These are phyloP conservation scores for Pseudorectes ferrugineus DNA, from an alignment of 2,113 vertebrate genomes.

Conservation along the genomic window DNA sequence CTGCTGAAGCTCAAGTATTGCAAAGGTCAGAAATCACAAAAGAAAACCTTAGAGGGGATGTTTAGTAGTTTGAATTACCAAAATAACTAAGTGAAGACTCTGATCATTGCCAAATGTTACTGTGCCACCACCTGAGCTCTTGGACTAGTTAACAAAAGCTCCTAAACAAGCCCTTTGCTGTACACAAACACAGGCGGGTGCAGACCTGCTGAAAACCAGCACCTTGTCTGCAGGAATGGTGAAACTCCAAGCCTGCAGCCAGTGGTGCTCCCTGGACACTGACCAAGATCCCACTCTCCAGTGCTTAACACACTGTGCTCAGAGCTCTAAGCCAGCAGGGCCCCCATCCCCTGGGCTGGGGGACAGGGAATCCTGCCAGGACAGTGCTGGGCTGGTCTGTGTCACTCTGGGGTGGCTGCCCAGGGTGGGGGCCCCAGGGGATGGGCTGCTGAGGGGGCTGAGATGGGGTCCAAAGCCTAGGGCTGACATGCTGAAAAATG, in stretches of 20 bases:
- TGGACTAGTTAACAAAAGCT: background rate
- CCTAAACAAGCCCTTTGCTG: background rate
- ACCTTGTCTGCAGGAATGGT: fast-evolving
- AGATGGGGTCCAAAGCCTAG: fast-evolving
- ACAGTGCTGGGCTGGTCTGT: fast-evolving
- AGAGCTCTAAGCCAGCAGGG: background rate
- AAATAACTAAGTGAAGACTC: background rate
- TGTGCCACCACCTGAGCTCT: background rate
- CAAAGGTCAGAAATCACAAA: background rate
- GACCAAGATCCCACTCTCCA: background rate
- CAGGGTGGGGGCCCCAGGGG: background rate
- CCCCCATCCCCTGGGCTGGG: background rate
- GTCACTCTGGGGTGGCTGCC: background rate
- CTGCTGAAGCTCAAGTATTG: background rate
- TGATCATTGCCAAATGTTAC: background rate
- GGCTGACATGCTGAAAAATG: background rate
- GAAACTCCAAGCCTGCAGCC: background rate
- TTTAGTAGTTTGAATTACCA: background rate
- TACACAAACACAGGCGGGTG: fast-evolving
- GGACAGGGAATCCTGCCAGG: background rate
- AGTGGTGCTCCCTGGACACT: background rate
- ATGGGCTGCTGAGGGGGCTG: background rate
- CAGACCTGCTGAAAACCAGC: background rate
- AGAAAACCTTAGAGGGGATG: background rate
- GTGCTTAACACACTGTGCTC: fast-evolving